Evolutionary conservation across 2,888 invertebrate genomes (phyloP).

Genomic region (Eristalis arbustorum): DNA sequence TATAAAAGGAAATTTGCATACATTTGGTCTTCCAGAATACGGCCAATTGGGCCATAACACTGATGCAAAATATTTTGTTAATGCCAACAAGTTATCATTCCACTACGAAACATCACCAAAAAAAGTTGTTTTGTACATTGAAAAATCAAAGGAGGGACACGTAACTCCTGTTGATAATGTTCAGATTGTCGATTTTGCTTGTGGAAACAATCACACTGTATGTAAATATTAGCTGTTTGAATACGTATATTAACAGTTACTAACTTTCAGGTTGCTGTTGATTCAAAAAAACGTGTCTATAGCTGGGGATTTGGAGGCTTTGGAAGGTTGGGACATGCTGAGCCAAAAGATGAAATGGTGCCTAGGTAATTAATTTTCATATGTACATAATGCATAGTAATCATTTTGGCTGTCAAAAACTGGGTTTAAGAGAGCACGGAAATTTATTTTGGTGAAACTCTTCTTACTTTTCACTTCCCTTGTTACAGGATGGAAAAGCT

Average conservation of each 20-base stretch:
- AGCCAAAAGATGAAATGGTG: conserved; percentile 94
- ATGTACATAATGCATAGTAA: not conserved
- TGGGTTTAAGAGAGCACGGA: no score
- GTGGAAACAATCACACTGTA: conserved; percentile 95
- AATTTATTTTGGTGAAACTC: no score
- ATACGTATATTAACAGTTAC: not conserved
- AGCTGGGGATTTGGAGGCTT: conserved; percentile 98
- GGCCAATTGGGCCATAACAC: conserved; percentile 97
- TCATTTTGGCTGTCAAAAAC: not conserved
- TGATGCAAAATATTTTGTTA: conserved; percentile 96
- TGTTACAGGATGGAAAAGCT: no score
- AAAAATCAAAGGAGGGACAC: conserved; percentile 92
- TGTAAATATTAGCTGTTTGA: conserved; percentile 72
- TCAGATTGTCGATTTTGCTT: conserved; percentile 93
- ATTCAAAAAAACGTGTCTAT: conserved; percentile 92
- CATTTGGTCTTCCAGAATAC: conserved; percentile 95
- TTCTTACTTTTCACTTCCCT: no score
- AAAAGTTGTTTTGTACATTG: conserved; percentile 91
- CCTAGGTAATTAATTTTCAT: conserved; percentile 80
- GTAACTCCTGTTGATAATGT: conserved; percentile 91
- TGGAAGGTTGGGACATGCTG: conserved; percentile 95
- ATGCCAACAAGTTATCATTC: conserved; percentile 92
- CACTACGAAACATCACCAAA: conserved; percentile 92
- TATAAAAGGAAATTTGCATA: conserved; percentile 92
- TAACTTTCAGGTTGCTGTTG: conserved; percentile 87